Conservation (phyloP, 2,888 invertebrate species). For the Hypselothyrea guttata region DNA sequence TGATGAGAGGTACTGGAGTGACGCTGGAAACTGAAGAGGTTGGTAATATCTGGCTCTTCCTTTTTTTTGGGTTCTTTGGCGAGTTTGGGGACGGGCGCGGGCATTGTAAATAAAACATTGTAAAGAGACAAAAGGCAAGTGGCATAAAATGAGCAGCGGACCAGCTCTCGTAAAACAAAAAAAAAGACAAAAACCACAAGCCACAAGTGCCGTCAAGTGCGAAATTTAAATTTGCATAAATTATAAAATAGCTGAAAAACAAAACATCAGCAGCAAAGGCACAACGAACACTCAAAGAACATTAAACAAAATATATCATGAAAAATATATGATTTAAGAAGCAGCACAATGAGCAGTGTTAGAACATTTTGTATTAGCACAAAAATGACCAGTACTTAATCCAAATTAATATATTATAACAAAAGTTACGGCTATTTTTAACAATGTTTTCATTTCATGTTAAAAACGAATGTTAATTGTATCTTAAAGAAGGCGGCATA, state of each 20-base stretch:
- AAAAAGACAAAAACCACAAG: constrained; percentile 41
- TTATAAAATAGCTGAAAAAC: constrained; percentile 50
- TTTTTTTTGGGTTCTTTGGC: neutral
- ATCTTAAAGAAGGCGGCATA: too few relatives aligned
- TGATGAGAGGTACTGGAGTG: neutral
- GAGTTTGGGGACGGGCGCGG: too few relatives aligned
- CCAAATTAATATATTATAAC: too few relatives aligned
- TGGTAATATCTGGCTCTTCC: too few relatives aligned
- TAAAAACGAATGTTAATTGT: too few relatives aligned
- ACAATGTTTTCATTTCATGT: too few relatives aligned
- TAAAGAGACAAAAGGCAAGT: constrained; percentile 42
- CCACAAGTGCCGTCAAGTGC: constrained; percentile 71
- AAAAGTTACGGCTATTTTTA: neutral
- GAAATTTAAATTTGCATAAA: constrained; percentile 73
- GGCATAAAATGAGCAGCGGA: constrained; percentile 55
- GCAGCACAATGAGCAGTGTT: neutral
- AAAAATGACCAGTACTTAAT: constrained; percentile 18
- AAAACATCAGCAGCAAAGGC: too few relatives aligned
- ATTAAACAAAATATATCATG: constrained; percentile 46
- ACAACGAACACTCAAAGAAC: constrained; percentile 38
- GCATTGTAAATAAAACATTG: constrained; percentile 26
- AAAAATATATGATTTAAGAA: constrained; percentile 58
- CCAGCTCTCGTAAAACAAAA: constrained; percentile 53
- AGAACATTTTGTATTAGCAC: constrained; percentile 2
- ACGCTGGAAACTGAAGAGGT: neutral